These are phyloP conservation scores for Sinohyriopsis cumingii DNA, from an alignment of 2,888 invertebrate genomes.

Conservation along the genomic window DNA sequence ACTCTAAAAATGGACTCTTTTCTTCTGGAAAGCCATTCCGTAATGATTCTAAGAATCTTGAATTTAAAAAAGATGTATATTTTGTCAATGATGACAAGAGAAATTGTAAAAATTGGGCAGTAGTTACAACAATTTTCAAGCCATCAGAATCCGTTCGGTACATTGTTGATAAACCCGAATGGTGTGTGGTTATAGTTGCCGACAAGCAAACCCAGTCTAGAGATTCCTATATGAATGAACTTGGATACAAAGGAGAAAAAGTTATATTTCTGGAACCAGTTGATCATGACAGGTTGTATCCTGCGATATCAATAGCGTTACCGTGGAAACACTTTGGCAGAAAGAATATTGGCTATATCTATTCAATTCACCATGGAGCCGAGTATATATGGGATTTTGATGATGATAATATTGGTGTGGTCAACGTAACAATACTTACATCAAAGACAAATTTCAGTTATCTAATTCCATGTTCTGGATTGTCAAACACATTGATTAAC, in stretches of 20 bases:
- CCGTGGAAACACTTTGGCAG: conserved; percentile 12
- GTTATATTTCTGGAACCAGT: conserved; percentile 3
- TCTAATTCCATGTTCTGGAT: not conserved
- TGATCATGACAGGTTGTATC: conserved; percentile 9
- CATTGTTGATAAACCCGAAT: not conserved
- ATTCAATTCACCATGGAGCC: conserved; percentile 14
- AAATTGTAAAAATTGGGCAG: conserved; percentile 7
- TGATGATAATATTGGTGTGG: conserved; percentile 12
- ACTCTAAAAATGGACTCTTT: too few relatives aligned
- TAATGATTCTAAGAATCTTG: too few relatives aligned
- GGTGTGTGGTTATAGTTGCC: conserved; percentile 9
- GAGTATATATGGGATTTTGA: conserved; percentile 22
- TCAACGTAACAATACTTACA: not conserved
- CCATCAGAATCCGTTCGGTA: conserved; percentile 7
- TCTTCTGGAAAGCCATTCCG: too few relatives aligned
- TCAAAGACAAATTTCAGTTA: not conserved
- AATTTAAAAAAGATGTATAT: too few relatives aligned
- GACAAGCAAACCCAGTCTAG: not conserved
- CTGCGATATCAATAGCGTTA: conserved; percentile 6
- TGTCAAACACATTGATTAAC: conserved; percentile 10
- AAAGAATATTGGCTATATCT: conserved; percentile 26
- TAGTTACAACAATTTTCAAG: conserved; percentile 8
- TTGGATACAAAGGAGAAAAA: not conserved
- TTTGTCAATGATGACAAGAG: too few relatives aligned
- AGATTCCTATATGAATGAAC: not conserved